Percentiles rank a stretch among this genome's conserved stretches.
Conservation (phyloP, 2,797 vertebrate genomes). For the Xiphorhynchus erythropygius region DNA sequence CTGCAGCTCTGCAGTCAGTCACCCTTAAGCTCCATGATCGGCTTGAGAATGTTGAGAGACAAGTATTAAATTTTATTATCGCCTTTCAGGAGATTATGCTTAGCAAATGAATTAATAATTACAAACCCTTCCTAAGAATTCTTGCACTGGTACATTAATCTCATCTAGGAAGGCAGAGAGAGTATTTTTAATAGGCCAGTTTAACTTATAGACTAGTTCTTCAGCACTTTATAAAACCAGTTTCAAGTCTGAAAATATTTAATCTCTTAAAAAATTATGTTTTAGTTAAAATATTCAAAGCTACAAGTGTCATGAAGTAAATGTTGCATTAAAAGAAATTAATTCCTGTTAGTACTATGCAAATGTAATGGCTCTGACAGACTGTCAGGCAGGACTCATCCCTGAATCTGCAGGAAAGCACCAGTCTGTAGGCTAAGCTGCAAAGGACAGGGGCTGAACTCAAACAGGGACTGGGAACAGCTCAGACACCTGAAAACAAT, state of each 20-base stretch:
- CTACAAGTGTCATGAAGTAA: not conserved
- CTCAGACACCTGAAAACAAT: not conserved
- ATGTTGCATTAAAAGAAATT: not conserved
- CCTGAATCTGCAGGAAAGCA: not conserved
- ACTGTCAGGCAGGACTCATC: not conserved
- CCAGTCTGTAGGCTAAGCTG: not conserved
- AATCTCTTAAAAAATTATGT: slow-evolving; percentile 8
- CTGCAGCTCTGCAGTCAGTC: not conserved
- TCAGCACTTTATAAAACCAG: not conserved
- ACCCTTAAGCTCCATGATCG: not conserved
- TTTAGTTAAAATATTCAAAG: slow-evolving; percentile 25
- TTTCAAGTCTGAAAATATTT: slow-evolving; percentile 9
- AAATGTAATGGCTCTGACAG: not conserved
- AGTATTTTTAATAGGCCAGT: not conserved
- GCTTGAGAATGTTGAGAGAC: slow-evolving; percentile 8
- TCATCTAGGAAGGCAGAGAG: not conserved
- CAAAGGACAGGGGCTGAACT: not conserved
- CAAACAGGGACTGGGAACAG: not conserved
- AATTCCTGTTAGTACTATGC: not conserved
- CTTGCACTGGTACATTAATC: not conserved
- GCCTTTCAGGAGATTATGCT: not conserved
- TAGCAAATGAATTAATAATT: slow-evolving; percentile 13
- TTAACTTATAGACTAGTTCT: not conserved
- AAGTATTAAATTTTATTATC: not conserved
- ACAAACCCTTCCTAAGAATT: slow-evolving; percentile 3